Conservation (phyloP, 1,140 invertebrate genomes). For the Neotoxoptera formosana region DNA sequence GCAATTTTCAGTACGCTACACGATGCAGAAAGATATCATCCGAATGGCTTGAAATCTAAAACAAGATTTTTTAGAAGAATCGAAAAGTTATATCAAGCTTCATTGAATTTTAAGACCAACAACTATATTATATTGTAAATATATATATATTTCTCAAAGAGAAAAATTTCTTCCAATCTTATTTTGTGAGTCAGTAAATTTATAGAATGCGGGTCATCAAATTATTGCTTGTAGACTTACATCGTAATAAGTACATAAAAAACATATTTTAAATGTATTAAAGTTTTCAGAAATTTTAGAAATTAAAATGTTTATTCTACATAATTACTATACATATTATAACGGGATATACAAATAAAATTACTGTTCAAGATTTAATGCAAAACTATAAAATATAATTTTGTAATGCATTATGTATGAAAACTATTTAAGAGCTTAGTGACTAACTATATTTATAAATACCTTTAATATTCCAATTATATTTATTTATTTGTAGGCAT, state of each 20-base stretch:
- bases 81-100: conserved; percentile 35
- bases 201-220: neutral
- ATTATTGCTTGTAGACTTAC: neutral
- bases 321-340: neutral
- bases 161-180: neutral
- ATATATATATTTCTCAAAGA: neutral
- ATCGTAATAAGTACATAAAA: too few species aligned
- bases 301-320: neutral
- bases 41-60: neutral
- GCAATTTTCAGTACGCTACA: neutral
- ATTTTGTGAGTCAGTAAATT: neutral
- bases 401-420: neutral
- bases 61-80: neutral
- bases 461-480: too few species aligned
- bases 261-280: too few species aligned
- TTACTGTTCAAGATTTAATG: too few species aligned
- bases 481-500: neutral
- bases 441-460: neutral
- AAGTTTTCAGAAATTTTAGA: neutral
- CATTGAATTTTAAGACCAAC: conserved; percentile 8
- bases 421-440: neutral
- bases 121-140: neutral
- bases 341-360: too few species aligned
- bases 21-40: neutral
- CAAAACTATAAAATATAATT: neutral